Evolutionary conservation across 1,140 invertebrate species (phyloP).

Genomic region (Apis mellifera): Amel_HAv3.1 CM009932.2:14758501-14759000

Average conservation of each 20-base stretch:
- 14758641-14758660: background rate
- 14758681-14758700: slow-evolving; percentile 4
- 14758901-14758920: too few species aligned
- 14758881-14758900: too few species aligned
- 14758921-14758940: background rate
- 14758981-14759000: slow-evolving; percentile 73
- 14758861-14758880: background rate
- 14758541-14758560: background rate
- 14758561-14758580: background rate
- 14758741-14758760: too few species aligned
- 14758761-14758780: too few species aligned
- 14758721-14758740: too few species aligned
- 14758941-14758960: background rate
- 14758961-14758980: slow-evolving; percentile 1
- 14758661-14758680: slow-evolving; percentile 48
- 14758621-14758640: background rate
- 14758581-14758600: slow-evolving; percentile 25
- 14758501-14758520: background rate
- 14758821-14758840: slow-evolving; percentile 1
- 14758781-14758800: too few species aligned
- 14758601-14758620: slow-evolving; percentile 26
- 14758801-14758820: background rate
- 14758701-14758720: too few species aligned
- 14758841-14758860: background rate
- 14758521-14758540: background rate